Percentiles rank a stretch among this genome's conserved stretches.
Evolutionary conservation across 2,113 vertebrate genomes (phyloP).

Genomic region (Mellivora capensis): DNA sequence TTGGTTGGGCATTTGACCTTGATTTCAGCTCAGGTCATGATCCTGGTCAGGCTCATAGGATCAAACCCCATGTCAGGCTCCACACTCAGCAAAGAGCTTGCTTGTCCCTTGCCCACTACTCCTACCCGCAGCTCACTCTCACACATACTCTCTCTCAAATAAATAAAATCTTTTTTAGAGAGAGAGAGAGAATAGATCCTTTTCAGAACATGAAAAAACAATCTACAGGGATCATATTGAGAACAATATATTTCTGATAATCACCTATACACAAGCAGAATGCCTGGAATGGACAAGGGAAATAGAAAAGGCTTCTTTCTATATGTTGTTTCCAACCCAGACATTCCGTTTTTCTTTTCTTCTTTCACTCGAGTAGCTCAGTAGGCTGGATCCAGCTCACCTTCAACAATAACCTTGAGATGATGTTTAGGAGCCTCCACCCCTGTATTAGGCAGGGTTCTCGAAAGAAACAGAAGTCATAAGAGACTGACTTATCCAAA

Average conservation of each 20-base stretch:
- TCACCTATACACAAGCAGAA: neutral
- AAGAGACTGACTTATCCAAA: neutral
- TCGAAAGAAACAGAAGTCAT: neutral
- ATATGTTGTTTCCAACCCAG: neutral
- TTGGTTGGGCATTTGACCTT: neutral
- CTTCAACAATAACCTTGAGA: neutral
- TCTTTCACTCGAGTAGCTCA: neutral
- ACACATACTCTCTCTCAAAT: neutral
- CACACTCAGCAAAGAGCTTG: neutral
- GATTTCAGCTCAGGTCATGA: neutral
- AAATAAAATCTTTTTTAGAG: neutral
- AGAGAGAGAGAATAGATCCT: neutral
- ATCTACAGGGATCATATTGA: neutral
- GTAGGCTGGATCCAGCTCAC: neutral
- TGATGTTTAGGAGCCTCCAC: neutral
- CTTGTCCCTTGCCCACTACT: neutral
- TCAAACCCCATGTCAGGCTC: neutral
- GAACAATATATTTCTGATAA: neutral
- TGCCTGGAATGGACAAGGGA: neutral
- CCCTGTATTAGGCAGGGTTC: neutral
- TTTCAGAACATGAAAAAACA: neutral
- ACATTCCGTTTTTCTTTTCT: neutral
- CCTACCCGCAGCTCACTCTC: neutral
- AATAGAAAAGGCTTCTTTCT: neutral
- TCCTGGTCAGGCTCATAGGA: neutral